Evolutionary conservation across 1,140 invertebrate species (phyloP).

Genomic region (Hestina assimilis): DNA sequence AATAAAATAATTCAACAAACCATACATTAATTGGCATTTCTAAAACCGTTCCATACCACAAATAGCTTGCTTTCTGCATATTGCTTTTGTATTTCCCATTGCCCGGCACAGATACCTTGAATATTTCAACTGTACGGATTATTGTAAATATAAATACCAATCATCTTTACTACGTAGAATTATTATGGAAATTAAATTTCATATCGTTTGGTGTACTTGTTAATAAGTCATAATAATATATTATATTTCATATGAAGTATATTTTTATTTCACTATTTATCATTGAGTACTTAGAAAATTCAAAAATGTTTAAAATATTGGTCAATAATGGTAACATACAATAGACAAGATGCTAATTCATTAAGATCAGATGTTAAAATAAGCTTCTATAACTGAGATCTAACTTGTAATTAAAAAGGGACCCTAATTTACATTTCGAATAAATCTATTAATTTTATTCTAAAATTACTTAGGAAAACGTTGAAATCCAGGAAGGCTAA

Average conservation of each 20-base stretch:
- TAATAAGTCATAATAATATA: too few species aligned
- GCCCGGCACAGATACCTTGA: constrained; percentile 16
- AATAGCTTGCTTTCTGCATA: constrained; percentile 24
- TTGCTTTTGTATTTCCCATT: constrained; percentile 21
- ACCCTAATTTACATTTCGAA: neutral
- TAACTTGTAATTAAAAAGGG: constrained; percentile 3
- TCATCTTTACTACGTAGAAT: too few species aligned
- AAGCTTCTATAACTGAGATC: neutral
- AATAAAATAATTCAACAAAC: constrained; percentile 1
- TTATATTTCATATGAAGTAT: too few species aligned
- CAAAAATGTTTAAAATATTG: too few species aligned
- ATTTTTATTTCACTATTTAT: too few species aligned
- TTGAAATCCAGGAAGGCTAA: constrained; percentile 50
- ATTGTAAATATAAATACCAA: too few species aligned
- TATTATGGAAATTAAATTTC: too few species aligned
- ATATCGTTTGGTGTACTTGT: too few species aligned
- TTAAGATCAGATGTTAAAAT: too few species aligned
- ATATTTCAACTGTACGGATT: constrained; percentile 12
- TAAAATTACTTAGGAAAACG: constrained; percentile 24
- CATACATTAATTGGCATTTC: constrained; percentile 14
- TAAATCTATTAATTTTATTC: constrained; percentile 13
- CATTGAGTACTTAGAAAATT: too few species aligned
- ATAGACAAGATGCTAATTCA: too few species aligned
- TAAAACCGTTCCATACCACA: constrained; percentile 19
- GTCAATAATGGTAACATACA: too few species aligned